Conservation (phyloP, 2,797 vertebrate species). For the Atherinosoma microstoma region DNA sequence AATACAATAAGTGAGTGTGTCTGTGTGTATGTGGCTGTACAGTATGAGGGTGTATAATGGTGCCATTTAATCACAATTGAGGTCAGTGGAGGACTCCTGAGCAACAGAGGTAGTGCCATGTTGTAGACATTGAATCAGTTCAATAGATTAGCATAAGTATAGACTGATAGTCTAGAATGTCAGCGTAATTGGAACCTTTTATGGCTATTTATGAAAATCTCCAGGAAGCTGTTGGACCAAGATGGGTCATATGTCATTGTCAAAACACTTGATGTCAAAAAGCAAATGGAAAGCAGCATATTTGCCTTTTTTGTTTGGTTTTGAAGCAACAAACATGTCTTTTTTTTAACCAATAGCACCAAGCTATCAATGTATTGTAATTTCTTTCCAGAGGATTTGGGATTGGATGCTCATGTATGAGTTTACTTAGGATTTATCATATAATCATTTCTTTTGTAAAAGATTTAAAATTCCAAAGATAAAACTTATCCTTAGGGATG, state of each 20-base stretch:
- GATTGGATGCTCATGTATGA: not conserved
- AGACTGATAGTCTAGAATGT: constrained; percentile 35
- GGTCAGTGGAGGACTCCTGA: constrained; percentile 35
- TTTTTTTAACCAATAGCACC: not conserved
- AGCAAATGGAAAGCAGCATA: not conserved
- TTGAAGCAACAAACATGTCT: too few relatives aligned
- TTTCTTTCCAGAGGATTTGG: not conserved
- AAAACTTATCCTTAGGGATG: constrained; percentile 10
- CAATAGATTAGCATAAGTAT: constrained; percentile 23
- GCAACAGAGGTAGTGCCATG: not conserved
- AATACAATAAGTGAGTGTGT: constrained; percentile 34
- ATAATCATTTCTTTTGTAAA: constrained; percentile 10
- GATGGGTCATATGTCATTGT: constrained; percentile 23
- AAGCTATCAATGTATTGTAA: constrained; percentile 3
- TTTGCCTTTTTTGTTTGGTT: not conserved
- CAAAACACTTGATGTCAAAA: constrained; percentile 25
- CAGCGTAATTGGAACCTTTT: constrained; percentile 51
- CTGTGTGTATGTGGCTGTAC: constrained; percentile 3
- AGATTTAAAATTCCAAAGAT: constrained; percentile 12
- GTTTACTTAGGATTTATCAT: constrained; percentile 1
- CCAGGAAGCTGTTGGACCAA: constrained; percentile 1
- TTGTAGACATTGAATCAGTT: constrained; percentile 32
- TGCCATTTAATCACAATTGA: constrained; percentile 52
- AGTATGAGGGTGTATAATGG: constrained; percentile 27
- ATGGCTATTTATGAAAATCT: constrained; percentile 39